Evolutionary conservation across 2,888 invertebrate genomes (phyloP).

Genomic region (Agrypnus murinus): DNA sequence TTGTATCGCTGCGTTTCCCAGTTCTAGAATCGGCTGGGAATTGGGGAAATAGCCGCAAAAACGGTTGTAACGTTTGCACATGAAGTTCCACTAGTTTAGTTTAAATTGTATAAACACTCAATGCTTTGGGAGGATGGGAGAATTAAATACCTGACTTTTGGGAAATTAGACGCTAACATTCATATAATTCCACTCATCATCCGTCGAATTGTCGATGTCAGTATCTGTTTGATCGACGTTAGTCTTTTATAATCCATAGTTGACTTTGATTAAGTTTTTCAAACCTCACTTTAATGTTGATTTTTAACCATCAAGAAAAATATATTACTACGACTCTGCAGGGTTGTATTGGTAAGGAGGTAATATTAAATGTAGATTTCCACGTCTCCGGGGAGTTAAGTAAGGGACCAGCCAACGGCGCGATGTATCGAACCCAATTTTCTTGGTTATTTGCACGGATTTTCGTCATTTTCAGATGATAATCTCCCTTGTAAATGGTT

Average conservation of each 20-base stretch:
- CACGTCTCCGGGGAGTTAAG: constrained; percentile 15
- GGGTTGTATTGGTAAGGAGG: background rate
- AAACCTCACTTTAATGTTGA: too few relatives aligned
- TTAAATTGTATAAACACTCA: background rate
- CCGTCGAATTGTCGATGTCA: too few relatives aligned
- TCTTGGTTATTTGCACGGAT: constrained; percentile 31
- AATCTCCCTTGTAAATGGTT: constrained; percentile 33
- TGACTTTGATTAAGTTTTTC: too few relatives aligned
- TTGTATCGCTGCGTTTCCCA: background rate
- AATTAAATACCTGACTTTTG: background rate
- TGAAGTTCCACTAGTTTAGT: background rate
- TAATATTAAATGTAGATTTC: constrained; percentile 26
- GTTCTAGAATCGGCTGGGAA: background rate
- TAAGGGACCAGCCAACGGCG: constrained; percentile 17
- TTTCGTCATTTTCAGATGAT: constrained; percentile 32
- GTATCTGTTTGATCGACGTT: too few relatives aligned
- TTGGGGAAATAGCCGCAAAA: background rate
- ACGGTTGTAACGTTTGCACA: too few relatives aligned
- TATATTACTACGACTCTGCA: background rate
- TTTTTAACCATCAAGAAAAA: too few relatives aligned
- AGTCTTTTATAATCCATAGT: too few relatives aligned
- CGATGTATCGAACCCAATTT: constrained; percentile 34
- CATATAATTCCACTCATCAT: too few relatives aligned
- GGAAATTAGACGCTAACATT: background rate
- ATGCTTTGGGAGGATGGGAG: too few relatives aligned